Conservation (phyloP, 2,888 invertebrate species). For the Amphipyra berbera region DNA sequence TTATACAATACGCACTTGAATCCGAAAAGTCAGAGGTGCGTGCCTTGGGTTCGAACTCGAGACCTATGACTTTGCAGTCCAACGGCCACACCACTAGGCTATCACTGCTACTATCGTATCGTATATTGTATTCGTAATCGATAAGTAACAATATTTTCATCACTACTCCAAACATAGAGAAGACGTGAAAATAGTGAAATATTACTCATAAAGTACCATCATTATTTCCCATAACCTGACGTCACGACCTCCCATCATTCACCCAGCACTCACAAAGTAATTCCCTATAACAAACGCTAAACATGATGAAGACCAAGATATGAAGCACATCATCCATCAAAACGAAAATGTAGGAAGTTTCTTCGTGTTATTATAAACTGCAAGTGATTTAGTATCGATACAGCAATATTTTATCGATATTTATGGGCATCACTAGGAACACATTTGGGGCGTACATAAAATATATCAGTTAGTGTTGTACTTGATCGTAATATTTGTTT, state of each 20-base stretch:
- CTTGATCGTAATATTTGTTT: conserved; percentile 43
- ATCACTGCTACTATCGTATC: too few species aligned
- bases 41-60: too few species aligned
- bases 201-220: conserved; percentile 33
- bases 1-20: too few species aligned
- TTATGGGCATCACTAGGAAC: conserved; percentile 61
- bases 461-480: conserved; percentile 46
- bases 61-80: too few species aligned
- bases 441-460: conserved; percentile 53
- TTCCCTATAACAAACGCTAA: conserved; percentile 43
- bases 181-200: conserved; percentile 5
- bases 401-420: conserved; percentile 63
- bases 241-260: conserved; percentile 50
- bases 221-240: conserved; percentile 41
- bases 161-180: too few species aligned
- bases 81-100: too few species aligned
- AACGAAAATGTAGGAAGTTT: conserved; percentile 55
- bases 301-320: conserved; percentile 50
- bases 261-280: conserved; percentile 35
- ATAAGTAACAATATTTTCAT: too few species aligned
- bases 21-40: too few species aligned
- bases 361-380: conserved; percentile 57
- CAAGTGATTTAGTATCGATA: conserved; percentile 60
- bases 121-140: too few species aligned
- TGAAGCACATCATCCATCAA: conserved; percentile 48